phyloP scores from a whole-genome alignment of 2,113 vertebrate species.

The Emydura subglobosa region DNA sequence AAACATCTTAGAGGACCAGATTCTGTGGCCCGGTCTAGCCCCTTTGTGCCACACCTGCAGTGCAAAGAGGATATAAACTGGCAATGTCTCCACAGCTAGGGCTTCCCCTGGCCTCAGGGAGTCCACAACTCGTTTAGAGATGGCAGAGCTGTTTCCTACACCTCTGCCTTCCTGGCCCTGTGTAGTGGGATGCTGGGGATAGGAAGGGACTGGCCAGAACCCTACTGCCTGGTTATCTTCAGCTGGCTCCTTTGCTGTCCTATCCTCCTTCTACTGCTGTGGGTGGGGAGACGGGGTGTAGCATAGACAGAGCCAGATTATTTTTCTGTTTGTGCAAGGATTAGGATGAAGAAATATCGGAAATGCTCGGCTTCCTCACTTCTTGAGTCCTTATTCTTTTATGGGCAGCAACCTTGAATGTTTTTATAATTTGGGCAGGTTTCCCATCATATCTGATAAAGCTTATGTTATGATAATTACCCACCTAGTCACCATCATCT shows the following conservation, averaged over 20 bases:
- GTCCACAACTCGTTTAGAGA: background rate
- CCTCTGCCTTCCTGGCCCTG: background rate
- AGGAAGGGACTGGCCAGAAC: background rate
- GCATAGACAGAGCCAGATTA: background rate
- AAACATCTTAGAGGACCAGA: background rate
- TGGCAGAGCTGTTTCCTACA: background rate
- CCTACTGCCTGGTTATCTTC: background rate
- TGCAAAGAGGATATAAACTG: background rate
- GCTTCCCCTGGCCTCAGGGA: background rate
- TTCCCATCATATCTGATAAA: conserved; percentile 28
- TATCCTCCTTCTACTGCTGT: background rate
- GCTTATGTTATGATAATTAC: conserved; percentile 3
- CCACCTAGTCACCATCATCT: background rate
- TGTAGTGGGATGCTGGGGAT: background rate
- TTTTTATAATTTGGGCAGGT: background rate
- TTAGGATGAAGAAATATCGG: background rate
- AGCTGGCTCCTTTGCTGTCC: background rate
- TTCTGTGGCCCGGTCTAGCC: background rate
- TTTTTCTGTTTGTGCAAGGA: background rate
- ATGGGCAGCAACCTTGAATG: background rate
- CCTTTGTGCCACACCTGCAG: background rate
- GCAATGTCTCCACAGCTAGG: background rate
- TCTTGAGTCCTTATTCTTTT: conserved; percentile 1
- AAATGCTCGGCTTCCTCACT: background rate
- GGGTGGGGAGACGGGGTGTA: background rate